These are phyloP conservation scores for Oscheius sp. DNA, from an alignment of 1,140 invertebrate genomes.

Conservation along the genomic window DNA sequence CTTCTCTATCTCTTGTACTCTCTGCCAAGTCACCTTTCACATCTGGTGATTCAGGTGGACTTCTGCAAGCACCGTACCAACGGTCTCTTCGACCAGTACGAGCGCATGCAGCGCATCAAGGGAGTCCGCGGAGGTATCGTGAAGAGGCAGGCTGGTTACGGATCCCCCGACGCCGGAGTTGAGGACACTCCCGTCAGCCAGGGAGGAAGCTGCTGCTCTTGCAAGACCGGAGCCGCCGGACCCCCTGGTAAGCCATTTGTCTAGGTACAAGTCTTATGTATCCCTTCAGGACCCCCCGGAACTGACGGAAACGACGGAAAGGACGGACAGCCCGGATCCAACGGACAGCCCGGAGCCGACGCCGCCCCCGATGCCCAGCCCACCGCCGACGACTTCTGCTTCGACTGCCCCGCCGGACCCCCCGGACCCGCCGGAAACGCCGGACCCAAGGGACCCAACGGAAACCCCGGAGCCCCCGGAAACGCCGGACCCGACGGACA, in stretches of 20 bases:
- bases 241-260: conserved; percentile 4
- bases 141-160: conserved; percentile 39
- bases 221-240: conserved; percentile 31
- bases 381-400: conserved; percentile 43
- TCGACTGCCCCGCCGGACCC: conserved; percentile 49
- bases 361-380: conserved; percentile 36
- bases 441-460: conserved; percentile 44
- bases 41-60: conserved; percentile 45
- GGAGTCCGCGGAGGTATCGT: conserved; percentile 35
- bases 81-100: conserved; percentile 43
- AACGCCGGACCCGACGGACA: conserved; percentile 37
- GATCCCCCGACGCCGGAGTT: conserved; percentile 30
- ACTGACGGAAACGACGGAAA: conserved; percentile 42
- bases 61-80: conserved; percentile 51
- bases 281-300: conserved; percentile 34
- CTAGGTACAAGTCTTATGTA: neutral
- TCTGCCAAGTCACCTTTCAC: neutral
- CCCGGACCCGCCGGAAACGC: conserved; percentile 45
- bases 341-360: conserved; percentile 39
- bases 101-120: conserved; percentile 36
- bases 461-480: conserved; percentile 37
- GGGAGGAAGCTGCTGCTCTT: conserved; percentile 30
- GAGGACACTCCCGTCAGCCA: conserved; percentile 21
- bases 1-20: neutral
- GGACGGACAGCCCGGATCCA: conserved; percentile 38